Evolutionary conservation across 2,888 invertebrate species (phyloP), one percentile per base, ranked within the genome.

Genomic region (Mesodorylaimus sp.): DNA sequence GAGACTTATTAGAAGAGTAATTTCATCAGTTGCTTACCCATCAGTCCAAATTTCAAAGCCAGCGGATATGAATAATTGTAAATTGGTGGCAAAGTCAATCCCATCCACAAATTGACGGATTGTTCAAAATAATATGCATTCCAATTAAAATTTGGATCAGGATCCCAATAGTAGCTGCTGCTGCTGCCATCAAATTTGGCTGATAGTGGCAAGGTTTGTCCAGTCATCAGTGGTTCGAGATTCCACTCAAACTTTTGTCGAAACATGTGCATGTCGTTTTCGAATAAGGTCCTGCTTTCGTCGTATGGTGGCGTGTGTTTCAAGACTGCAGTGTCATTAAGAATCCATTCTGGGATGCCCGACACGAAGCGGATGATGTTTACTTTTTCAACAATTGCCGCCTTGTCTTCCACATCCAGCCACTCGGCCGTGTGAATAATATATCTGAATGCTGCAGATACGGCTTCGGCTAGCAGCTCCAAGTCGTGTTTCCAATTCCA

Each of bases 371-470:
- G 24, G 27, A 43, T 43, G 24, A 7, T 27, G 44, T 43, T 43
- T 5, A 43, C 21, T 43, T 43, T 43, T 7, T 24, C 24, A 5
- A 43, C 27, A 13, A 43, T 26, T 10, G 10, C 7, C 24, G 21
- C 44, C 19, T 43, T 43, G 19, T 43, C 44, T 43, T 43, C 44
- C 10, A 27, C 7, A 19, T 43, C 44, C 26, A 43, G 7, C 44
- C 44, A 43, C 24, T 43, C 44, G n/a, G n/a, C n/a, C n/a, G n/a
- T n/a, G n/a, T n/a, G n/a, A n/a, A n/a, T n/a, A n/a, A 43, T 26
- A 26, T 43, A 43, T 10, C 27, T 5, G 19, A 43, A 43, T 10
- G 44, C 44, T 10, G 44, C 24, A 43, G 27, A 43, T 16, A 43
- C 44, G 13, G 44, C 24, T 43, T 43, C 44, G 26, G 44, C 44